Conservation (phyloP, 2,888 invertebrate species). For the Leuctra nigra region DNA sequence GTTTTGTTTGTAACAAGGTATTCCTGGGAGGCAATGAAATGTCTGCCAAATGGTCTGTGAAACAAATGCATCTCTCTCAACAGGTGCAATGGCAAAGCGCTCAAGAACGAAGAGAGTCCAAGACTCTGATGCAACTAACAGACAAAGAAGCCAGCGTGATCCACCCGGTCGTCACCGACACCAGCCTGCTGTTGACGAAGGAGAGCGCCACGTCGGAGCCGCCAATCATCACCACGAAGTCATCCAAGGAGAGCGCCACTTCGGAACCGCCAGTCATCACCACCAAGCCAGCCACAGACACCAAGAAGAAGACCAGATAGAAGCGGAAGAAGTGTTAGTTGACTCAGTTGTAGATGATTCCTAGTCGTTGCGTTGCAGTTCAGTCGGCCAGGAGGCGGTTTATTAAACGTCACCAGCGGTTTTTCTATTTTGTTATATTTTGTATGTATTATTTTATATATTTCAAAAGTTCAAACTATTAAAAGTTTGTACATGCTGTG, state of each 20-base stretch:
- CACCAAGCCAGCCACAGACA: not conserved
- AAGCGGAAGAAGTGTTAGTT: not conserved
- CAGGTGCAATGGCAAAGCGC: slow-evolving; percentile 69
- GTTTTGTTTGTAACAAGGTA: too few relatives aligned
- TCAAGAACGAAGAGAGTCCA: slow-evolving; percentile 57
- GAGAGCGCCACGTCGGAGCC: not conserved
- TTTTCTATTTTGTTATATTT: too few relatives aligned
- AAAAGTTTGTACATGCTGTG: too few relatives aligned
- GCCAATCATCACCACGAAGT: not conserved
- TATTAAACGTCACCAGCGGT: too few relatives aligned
- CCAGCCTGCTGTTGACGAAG: not conserved
- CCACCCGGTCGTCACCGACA: not conserved
- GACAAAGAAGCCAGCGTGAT: slow-evolving; percentile 11
- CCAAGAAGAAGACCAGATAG: not conserved
- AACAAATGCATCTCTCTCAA: too few relatives aligned
- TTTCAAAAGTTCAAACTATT: too few relatives aligned
- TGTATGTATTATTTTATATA: too few relatives aligned
- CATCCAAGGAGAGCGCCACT: not conserved
- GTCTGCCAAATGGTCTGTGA: too few relatives aligned
- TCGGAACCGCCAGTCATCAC: too few relatives aligned
- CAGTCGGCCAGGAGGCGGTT: too few relatives aligned
- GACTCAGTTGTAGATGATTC: not conserved
- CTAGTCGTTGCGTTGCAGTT: not conserved
- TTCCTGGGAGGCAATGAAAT: too few relatives aligned
- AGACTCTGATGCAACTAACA: slow-evolving; percentile 30